Conservation (phyloP, 2,888 invertebrate species). For the Petrophora chlorosata region DNA sequence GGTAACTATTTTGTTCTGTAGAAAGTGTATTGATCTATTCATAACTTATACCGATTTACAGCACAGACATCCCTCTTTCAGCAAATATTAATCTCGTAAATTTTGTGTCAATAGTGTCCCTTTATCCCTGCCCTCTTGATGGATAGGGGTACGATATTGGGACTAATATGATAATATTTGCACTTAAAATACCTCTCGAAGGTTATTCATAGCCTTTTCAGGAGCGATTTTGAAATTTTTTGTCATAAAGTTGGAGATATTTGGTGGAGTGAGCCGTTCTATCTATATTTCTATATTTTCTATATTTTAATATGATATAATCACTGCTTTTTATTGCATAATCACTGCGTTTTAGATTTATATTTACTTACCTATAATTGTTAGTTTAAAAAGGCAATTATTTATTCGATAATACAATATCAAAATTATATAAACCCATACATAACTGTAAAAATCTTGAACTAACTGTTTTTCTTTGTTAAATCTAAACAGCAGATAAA, state of each 20-base stretch:
- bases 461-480: conserved; percentile 13
- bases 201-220: conserved; percentile 32
- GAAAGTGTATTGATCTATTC: background rate
- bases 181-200: conserved; percentile 52
- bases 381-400: no score
- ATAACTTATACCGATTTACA: background rate
- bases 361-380: no score
- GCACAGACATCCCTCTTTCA: conserved; percentile 44
- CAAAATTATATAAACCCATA: background rate
- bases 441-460: conserved; percentile 2
- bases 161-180: conserved; percentile 59
- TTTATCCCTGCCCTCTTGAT: conserved; percentile 60
- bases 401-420: no score
- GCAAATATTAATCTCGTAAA: conserved; percentile 81
- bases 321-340: no score
- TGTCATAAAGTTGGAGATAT: no score
- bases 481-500: conserved; percentile 22
- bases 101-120: conserved; percentile 64
- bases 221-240: no score
- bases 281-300: no score
- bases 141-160: conserved; percentile 74
- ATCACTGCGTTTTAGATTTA: no score
- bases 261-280: no score
- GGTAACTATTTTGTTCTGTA: no score
- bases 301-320: no score